Evolutionary conservation across 2,797 vertebrate genomes (phyloP).

Genomic region (Pyrocephalus nanus): DNA sequence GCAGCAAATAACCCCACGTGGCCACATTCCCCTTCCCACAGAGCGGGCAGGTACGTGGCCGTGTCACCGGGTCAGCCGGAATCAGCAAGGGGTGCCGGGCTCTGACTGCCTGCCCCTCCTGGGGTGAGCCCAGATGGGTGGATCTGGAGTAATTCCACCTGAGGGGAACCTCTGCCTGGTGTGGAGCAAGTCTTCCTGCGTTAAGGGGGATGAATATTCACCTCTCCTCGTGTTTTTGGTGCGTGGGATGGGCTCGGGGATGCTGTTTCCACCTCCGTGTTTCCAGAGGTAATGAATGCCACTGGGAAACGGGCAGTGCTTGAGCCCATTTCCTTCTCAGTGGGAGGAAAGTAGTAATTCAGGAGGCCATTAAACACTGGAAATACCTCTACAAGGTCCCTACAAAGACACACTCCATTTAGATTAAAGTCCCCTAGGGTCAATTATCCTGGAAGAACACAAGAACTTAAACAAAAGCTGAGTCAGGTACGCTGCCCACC

Average conservation of each 20-base stretch:
- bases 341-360: conserved; percentile 24
- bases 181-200: not conserved
- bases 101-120: not conserved
- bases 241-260: not conserved
- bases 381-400: conserved; percentile 48
- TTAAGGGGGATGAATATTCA: not conserved
- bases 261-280: not conserved
- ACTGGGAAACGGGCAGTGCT: not conserved
- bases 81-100: not conserved
- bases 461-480: conserved; percentile 40
- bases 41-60: not conserved
- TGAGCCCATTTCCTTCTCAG: conserved; percentile 39
- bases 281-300: not conserved
- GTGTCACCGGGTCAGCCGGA: not conserved
- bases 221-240: not conserved
- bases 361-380: conserved; percentile 33
- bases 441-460: conserved; percentile 59
- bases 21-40: not conserved
- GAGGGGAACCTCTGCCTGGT: not conserved
- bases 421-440: conserved; percentile 50
- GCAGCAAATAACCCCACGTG: not conserved
- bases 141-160: rapidly evolving
- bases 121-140: not conserved
- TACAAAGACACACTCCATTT: conserved; percentile 68
- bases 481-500: conserved; percentile 27